These are phyloP conservation scores for Chaetura pelagica DNA, from an alignment of 2,113 vertebrate genomes.

Conservation along the genomic window DNA sequence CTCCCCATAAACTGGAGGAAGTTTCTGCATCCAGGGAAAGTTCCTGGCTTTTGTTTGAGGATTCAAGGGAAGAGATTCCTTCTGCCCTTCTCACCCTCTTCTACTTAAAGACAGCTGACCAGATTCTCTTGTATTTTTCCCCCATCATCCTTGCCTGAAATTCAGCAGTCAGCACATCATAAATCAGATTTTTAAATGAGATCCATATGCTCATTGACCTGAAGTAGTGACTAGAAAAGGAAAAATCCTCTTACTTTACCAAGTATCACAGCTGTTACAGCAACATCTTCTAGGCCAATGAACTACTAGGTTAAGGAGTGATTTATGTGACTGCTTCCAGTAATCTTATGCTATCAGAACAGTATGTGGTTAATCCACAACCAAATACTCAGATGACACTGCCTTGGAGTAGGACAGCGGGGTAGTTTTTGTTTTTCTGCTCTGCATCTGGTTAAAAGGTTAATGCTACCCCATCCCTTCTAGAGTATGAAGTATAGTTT, in stretches of 20 bases:
- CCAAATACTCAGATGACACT: not conserved
- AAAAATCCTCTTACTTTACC: not conserved
- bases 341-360: not conserved
- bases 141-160: not conserved
- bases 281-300: not conserved
- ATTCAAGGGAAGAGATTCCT: not conserved
- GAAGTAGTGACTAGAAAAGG: not conserved
- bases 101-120: not conserved
- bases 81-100: not conserved
- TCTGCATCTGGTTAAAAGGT: not conserved
- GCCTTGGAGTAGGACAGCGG: not conserved
- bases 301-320: not conserved
- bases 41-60: not conserved
- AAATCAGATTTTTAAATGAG: not conserved
- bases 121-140: not conserved
- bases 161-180: not conserved
- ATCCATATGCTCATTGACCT: not conserved
- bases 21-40: not conserved
- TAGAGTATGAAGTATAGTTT: not conserved
- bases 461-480: not conserved
- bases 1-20: not conserved
- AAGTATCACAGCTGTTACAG: not conserved
- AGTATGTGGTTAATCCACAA: not conserved
- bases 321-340: conserved; percentile 2
- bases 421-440: not conserved